Conservation (phyloP, 2,113 vertebrate genomes). For the Globicephala melas region DNA sequence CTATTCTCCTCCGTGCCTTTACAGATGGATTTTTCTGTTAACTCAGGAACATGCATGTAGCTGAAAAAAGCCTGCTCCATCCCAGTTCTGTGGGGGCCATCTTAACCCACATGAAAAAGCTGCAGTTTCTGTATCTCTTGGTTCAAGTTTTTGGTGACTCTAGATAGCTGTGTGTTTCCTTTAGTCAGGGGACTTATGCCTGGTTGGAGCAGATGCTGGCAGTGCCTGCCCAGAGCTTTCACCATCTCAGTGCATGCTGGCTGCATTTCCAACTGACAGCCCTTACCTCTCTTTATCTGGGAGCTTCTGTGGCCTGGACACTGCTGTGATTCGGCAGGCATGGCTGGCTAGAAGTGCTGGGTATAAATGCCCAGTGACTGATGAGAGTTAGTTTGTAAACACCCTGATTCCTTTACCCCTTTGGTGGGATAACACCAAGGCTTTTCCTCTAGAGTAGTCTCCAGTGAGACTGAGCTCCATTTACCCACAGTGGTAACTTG, state of each 20-base stretch:
- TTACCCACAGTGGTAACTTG: neutral
- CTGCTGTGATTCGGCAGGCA: neutral
- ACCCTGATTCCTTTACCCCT: neutral
- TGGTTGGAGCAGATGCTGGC: neutral
- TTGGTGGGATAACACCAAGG: neutral
- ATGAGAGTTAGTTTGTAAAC: too few relatives aligned
- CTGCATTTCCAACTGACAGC: neutral
- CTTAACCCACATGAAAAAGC: neutral
- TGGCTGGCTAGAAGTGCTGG: neutral
- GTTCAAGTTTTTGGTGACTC: neutral
- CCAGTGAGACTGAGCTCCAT: neutral
- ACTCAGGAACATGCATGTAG: neutral
- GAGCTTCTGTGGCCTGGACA: neutral
- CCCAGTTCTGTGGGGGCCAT: neutral
- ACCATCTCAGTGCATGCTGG: neutral
- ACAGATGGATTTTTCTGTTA: neutral
- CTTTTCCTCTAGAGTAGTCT: constrained; percentile 2
- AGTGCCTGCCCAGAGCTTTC: neutral
- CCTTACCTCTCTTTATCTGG: neutral
- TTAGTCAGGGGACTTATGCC: neutral
- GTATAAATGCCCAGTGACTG: neutral
- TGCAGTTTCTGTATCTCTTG: neutral
- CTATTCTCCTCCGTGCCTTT: neutral
- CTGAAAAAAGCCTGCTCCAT: neutral
- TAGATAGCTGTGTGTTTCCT: neutral